Base-by-base conservation (phyloP, 2,888 invertebrate genomes). In the Hemicrepidius hirtus region DNA sequence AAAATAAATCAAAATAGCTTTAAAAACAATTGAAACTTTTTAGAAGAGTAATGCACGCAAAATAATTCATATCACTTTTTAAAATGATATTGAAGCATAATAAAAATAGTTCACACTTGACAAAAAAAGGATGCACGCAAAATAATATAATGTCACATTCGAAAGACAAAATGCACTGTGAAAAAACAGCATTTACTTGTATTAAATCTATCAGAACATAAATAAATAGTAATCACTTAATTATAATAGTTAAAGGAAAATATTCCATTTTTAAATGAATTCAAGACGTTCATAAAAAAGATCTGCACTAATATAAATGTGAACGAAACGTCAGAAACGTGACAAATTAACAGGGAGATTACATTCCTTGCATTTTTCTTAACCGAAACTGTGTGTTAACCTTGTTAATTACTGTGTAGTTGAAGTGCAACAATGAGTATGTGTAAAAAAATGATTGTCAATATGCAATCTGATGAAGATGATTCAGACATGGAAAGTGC, bases 211-310 rank as follows among this genome's bases (percentile, higher is more conserved):
- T n/a, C 40, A 40, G 40, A 40, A 40, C 40, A 10, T 40, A 6
- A 40, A 40, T 4, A 40, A 40, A 3, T 40, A 40, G 40, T n/a
- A 3, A n/a, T n/a, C 13, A 10, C 3, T 10, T 40, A 3, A 28
- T 40, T 40, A 40, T 40, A 40, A 40, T 40, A 40, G 40, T 40
- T 40, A n/a, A 40, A 40, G 40, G 10, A 40, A 40, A 40, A 40
- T 40, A 40, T 40, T 40, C 40, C 40, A 40, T 10, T 40, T 40
- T 40, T 40, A 40, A 40, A 40, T 40, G 40, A 40, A 6, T 40
- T 40, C 10, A 40, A 40, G 3, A 40, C 40, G 40, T 6, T 28
- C 28, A 4, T 28, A 28, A 28, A 28, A 28, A 28, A 28, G 28
- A 6, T 28, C n/a, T 28, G 28, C 28, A 28, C 28, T 28, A 28